These are phyloP conservation scores for Diachasma alloeum DNA, from an alignment of 1,140 invertebrate genomes.

Conservation along the genomic window DNA sequence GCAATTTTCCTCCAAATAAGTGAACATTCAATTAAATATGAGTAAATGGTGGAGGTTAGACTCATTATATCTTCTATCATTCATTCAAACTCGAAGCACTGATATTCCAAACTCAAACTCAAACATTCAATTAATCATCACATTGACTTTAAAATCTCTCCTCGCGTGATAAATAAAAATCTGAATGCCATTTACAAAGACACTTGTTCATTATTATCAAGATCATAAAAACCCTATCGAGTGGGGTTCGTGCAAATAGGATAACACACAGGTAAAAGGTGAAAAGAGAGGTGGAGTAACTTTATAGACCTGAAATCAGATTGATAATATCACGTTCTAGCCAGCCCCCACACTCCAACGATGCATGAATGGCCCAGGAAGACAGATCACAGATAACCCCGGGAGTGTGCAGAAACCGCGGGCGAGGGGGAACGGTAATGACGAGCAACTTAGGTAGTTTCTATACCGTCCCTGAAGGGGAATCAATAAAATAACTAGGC, in stretches of 20 bases:
- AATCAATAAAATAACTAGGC: constrained; percentile 32
- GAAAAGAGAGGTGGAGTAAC: constrained; percentile 14
- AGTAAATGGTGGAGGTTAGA: too few species aligned
- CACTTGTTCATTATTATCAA: background rate
- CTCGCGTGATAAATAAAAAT: background rate
- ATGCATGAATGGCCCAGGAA: constrained; percentile 15
- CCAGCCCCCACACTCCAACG: background rate
- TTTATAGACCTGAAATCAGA: background rate
- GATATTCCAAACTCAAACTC: background rate
- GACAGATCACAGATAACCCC: constrained; percentile 19
- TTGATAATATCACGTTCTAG: background rate
- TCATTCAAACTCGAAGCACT: too few species aligned
- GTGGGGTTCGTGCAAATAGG: background rate
- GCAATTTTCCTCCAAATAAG: too few species aligned
- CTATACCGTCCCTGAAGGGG: background rate
- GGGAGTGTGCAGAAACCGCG: background rate
- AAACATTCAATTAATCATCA: too few species aligned
- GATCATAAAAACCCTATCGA: background rate
- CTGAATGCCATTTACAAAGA: background rate
- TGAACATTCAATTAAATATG: too few species aligned
- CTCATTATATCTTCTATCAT: too few species aligned
- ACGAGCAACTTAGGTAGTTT: background rate
- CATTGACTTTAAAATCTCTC: too few species aligned
- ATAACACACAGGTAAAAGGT: background rate
- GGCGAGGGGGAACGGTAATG: background rate